phyloP scores from a whole-genome alignment of 2,113 vertebrate genomes.

The Otolemur garnettii region DNA sequence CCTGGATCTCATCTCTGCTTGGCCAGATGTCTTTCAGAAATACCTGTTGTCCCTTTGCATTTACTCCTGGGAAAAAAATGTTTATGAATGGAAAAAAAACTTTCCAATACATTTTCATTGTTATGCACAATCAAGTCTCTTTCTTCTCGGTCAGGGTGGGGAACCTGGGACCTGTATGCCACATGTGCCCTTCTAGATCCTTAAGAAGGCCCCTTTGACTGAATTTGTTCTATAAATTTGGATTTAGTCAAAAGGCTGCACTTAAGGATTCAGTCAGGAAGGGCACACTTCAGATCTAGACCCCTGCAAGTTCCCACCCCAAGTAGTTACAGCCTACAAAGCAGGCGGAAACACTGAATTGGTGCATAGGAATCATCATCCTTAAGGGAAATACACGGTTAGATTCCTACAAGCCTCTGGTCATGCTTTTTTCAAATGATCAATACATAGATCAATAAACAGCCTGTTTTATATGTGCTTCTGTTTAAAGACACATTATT shows the following conservation, averaged over 20 bases:
- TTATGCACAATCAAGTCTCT: background rate
- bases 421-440: too few relatives aligned
- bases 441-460: background rate
- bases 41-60: slow-evolving; percentile 90
- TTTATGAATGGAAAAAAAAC: slow-evolving; percentile 8
- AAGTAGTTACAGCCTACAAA: background rate
- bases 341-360: too few relatives aligned
- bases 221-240: too few relatives aligned
- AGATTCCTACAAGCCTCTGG: background rate
- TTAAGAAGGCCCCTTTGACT: too few relatives aligned
- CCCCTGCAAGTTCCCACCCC: too few relatives aligned
- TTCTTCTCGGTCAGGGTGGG: background rate
- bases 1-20: slow-evolving; percentile 95
- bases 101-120: background rate
- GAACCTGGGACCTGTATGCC: too few relatives aligned
- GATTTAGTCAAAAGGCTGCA: too few relatives aligned
- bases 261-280: too few relatives aligned
- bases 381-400: background rate
- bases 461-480: background rate
- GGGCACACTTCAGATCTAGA: too few relatives aligned
- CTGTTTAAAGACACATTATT: background rate
- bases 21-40: slow-evolving; percentile 98
- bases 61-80: slow-evolving; percentile 88
- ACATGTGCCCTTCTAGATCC: too few relatives aligned
- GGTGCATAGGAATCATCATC: too few relatives aligned